Conservation (phyloP, 2,888 invertebrate genomes). For the Amorpha juglandis region DNA sequence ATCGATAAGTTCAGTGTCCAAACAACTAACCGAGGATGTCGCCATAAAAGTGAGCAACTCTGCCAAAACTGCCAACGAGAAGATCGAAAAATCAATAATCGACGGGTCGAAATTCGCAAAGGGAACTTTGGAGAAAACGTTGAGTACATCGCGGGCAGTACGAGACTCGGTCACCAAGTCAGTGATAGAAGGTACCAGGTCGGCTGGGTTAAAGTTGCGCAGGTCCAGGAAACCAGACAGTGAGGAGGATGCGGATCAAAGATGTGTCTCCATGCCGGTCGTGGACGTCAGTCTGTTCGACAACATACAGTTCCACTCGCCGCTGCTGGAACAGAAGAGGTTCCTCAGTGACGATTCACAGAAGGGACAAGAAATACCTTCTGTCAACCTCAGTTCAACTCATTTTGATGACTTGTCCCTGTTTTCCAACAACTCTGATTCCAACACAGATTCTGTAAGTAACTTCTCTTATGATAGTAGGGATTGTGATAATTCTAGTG, state of each 20-base stretch:
- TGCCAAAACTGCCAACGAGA: slow-evolving; percentile 71
- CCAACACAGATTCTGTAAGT: slow-evolving; percentile 65
- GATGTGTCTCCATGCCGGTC: slow-evolving; percentile 84
- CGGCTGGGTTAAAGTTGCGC: slow-evolving; percentile 79
- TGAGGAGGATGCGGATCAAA: slow-evolving; percentile 54
- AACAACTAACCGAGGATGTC: slow-evolving; percentile 83
- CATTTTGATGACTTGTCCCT: slow-evolving; percentile 70
- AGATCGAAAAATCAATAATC: slow-evolving; percentile 65
- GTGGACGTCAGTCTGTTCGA: slow-evolving; percentile 85
- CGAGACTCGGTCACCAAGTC: slow-evolving; percentile 84
- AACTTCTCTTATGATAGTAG: slow-evolving; percentile 67
- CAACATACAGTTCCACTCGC: slow-evolving; percentile 87
- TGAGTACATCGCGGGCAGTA: slow-evolving; percentile 77
- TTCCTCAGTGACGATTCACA: slow-evolving; percentile 51
- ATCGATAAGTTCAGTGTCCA: slow-evolving; percentile 82
- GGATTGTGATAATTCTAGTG: slow-evolving; percentile 56
- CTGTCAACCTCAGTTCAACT: slow-evolving; percentile 58
- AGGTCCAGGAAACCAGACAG: slow-evolving; percentile 58
- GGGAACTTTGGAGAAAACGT: slow-evolving; percentile 75
- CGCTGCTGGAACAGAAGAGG: slow-evolving; percentile 76
- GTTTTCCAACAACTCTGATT: slow-evolving; percentile 71
- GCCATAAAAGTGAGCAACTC: slow-evolving; percentile 77
- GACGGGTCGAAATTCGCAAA: slow-evolving; percentile 75
- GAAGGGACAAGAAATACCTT: slow-evolving; percentile 49
- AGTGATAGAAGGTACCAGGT: slow-evolving; percentile 86